Evolutionary conservation across 2,888 invertebrate genomes (phyloP).

Genomic region (Ptychoptera contaminata): DNA sequence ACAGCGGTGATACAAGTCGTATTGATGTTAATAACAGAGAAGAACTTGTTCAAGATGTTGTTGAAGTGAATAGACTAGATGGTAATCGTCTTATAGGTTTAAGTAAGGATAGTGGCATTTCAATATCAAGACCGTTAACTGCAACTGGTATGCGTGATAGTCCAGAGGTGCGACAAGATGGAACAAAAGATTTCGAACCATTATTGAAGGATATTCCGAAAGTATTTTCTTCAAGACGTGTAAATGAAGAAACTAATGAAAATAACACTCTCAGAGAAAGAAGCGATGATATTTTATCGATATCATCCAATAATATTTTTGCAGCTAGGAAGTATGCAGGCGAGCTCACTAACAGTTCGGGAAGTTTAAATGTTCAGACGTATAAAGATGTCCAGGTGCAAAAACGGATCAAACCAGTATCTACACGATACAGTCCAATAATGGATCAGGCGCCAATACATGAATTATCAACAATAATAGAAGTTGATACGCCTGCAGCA

Average conservation of each 20-base stretch:
- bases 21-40: background rate
- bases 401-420: too few relatives aligned
- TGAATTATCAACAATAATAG: constrained; percentile 50
- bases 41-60: constrained; percentile 6
- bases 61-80: constrained; percentile 14
- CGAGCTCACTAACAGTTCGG: too few relatives aligned
- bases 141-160: constrained; percentile 18
- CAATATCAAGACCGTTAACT: constrained; percentile 26
- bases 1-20: background rate
- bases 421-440: constrained; percentile 24
- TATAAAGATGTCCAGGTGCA: too few relatives aligned
- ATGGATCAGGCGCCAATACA: constrained; percentile 30
- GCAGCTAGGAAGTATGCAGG: too few relatives aligned
- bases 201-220: constrained; percentile 27
- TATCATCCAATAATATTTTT: too few relatives aligned
- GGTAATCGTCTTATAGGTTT: constrained; percentile 21
- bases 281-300: too few relatives aligned
- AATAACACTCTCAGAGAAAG: too few relatives aligned
- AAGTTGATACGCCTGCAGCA: constrained; percentile 50
- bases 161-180: constrained; percentile 6
- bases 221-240: constrained; percentile 10
- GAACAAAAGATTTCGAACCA: constrained; percentile 17
- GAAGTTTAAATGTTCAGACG: too few relatives aligned
- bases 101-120: constrained; percentile 29
- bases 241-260: too few relatives aligned